These are phyloP conservation scores for Poeciliopsis occidentalis DNA, from an alignment of 2,113 vertebrate genomes.

Conservation along the genomic window DNA sequence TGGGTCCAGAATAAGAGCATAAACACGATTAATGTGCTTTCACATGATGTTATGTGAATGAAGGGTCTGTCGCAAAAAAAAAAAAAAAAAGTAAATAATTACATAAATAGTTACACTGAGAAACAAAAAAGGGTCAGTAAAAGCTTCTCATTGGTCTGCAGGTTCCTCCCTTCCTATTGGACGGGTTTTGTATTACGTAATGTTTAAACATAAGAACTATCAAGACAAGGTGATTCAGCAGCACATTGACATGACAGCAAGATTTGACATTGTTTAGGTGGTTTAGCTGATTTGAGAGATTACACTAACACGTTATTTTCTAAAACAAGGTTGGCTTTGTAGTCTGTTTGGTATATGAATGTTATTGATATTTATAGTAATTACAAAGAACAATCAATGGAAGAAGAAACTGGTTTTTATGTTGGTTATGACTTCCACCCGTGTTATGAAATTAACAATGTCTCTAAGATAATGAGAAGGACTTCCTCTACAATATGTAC, in stretches of 20 bases:
- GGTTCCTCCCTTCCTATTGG: no score
- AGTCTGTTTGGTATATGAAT: background rate
- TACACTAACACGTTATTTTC: background rate
- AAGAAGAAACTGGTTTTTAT: background rate
- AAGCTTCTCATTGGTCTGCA: no score
- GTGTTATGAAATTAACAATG: conserved; percentile 18
- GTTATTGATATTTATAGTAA: background rate
- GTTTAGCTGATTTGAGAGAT: background rate
- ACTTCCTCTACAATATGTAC: conserved; percentile 22
- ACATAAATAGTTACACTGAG: no score
- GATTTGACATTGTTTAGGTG: background rate
- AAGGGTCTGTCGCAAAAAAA: no score
- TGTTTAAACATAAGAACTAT: background rate
- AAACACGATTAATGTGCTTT: no score
- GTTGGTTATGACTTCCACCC: conserved; percentile 13
- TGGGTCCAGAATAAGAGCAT: no score
- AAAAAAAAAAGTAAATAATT: no score
- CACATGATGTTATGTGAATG: no score
- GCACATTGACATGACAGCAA: background rate
- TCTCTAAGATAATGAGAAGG: background rate
- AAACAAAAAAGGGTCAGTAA: no score
- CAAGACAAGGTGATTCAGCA: background rate
- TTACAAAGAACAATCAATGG: background rate
- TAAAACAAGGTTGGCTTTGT: background rate
- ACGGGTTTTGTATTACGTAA: no score